Conservation (phyloP, 2,797 vertebrate species). For the Sebastes oblongus region DNA sequence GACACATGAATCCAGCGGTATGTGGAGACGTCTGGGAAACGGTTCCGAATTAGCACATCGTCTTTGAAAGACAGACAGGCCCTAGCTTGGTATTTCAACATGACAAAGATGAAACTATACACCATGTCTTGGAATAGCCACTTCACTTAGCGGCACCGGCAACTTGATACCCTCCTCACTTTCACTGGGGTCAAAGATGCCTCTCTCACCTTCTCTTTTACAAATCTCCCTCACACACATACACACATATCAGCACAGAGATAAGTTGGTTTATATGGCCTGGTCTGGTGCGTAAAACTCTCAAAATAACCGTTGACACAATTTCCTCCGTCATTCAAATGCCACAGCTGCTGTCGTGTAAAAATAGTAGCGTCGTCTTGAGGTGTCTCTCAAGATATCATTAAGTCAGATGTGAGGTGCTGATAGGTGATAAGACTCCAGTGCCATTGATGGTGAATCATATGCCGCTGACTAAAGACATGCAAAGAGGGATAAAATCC, state of each 20-base stretch:
- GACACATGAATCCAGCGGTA: conserved; percentile 54
- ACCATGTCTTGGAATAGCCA: conserved; percentile 74
- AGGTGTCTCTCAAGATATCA: conserved; percentile 71
- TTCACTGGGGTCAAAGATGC: conserved; percentile 59
- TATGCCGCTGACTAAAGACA: conserved; percentile 1
- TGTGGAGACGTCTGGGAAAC: conserved; percentile 48
- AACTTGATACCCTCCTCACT: conserved; percentile 69
- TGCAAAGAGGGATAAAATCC: conserved; percentile 27
- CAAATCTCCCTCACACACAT: conserved; percentile 8
- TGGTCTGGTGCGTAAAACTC: conserved; percentile 55
- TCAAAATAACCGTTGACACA: conserved; percentile 79
- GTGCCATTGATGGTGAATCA: conserved; percentile 23
- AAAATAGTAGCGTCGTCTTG: conserved; percentile 76
- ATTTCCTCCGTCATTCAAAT: conserved; percentile 65
- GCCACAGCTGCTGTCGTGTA: conserved; percentile 76
- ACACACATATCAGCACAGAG: not conserved
- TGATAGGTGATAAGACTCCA: conserved; percentile 54
- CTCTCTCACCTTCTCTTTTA: conserved; percentile 51
- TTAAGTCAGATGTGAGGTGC: conserved; percentile 63
- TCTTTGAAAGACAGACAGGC: conserved; percentile 46
- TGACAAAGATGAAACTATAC: conserved; percentile 77
- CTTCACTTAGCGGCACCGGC: conserved; percentile 45
- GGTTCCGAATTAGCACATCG: conserved; percentile 68
- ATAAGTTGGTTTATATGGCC: conserved; percentile 19
- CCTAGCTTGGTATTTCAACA: conserved; percentile 64